Evolutionary conservation across 2,888 invertebrate genomes (phyloP).

Genomic region (Helleia helle): DNA sequence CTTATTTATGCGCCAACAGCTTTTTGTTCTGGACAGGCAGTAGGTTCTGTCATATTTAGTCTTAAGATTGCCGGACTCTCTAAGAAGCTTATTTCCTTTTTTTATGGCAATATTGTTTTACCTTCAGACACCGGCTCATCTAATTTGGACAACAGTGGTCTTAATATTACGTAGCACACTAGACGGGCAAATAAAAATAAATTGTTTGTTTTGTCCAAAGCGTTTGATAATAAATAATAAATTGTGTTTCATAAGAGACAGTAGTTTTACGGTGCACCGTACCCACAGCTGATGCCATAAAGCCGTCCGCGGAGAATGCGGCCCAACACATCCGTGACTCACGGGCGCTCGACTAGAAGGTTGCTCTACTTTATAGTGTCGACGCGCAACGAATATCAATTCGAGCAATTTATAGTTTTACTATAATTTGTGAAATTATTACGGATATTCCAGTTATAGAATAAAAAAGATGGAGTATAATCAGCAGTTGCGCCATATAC

Average conservation of each 20-base stretch:
- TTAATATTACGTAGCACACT: not conserved
- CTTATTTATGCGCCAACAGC: too few species aligned
- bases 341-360: conserved; percentile 30
- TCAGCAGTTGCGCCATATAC: too few species aligned
- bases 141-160: too few species aligned
- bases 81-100: too few species aligned
- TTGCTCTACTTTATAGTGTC: conserved; percentile 39
- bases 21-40: too few species aligned
- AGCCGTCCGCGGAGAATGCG: conserved; percentile 29
- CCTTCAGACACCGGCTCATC: too few species aligned
- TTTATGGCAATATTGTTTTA: too few species aligned
- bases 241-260: not conserved
- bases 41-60: too few species aligned
- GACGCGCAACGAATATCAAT: conserved; percentile 17
- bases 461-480: not conserved
- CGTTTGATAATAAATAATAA: not conserved
- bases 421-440: conserved; percentile 1
- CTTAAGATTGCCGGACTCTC: too few species aligned
- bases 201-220: not conserved
- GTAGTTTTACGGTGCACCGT: conserved; percentile 5
- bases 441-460: not conserved
- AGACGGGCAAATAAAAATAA: not conserved
- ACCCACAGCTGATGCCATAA: conserved; percentile 15
- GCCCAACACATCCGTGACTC: conserved; percentile 29
- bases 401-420: conserved; percentile 5